Evolutionary conservation across 2,797 vertebrate species (phyloP), one percentile per base, ranked within the genome.

Genomic region (Betta splendens): DNA sequence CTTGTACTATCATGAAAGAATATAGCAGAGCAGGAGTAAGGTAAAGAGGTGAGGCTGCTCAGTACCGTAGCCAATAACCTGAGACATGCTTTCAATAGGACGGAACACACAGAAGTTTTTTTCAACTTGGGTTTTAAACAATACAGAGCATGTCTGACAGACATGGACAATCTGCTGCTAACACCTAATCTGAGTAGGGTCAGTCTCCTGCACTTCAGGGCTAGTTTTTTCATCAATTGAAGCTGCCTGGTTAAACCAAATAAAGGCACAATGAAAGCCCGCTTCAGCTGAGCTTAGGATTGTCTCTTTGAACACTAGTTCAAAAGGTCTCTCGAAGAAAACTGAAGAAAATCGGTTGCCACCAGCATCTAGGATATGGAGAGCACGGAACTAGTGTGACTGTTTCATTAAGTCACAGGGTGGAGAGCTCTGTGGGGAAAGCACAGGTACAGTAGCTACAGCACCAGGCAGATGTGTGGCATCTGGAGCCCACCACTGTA

Each of bases 211-310:
- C 13, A 43, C 8, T 18, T 25, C 9, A 26, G 46, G n/a, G 4
- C 7, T 33, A 13, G 43, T 37, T 51, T 37, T 51, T 65, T 51
- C n/a, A 11, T 42, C 32, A n/a, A n/a, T n/a, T n/a, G 36, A 16
- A 11, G 25, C n/a, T 31, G 35, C n/a, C 7, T 32, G 18, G 31
- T 49, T n/a, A 23, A 9, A 16, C 9, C 8, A 17, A 31, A 39
- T 25, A 31, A n/a, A 23, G 13, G 37, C n/a, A 22, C 13, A 18
- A 40, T 8, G 42, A 20, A 43, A 51, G 56, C 17, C 15, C 26
- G 17, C n/a, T 8, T 7, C 18, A 17, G 22, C 7, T 17, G 23
- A 25, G 29, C 26, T 18, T 10, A 28, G 20, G 23, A 45, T 16
- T 9, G n/a, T n/a, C 10, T 0, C 8, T 36, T 51, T 62, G 17